Conservation (phyloP, 2,888 invertebrate species). For the Phrixothrix hirtus region DNA sequence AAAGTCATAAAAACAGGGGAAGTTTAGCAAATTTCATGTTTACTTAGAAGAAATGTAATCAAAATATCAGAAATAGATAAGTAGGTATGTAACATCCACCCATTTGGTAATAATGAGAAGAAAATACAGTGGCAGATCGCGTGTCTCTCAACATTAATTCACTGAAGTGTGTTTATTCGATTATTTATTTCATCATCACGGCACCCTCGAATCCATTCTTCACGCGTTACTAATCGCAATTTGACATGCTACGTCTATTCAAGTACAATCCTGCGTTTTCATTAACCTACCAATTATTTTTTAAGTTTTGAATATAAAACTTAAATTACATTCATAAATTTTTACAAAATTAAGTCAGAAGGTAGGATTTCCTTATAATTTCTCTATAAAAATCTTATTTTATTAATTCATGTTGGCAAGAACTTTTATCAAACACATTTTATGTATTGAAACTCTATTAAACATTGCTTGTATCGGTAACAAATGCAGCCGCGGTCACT, state of each 20-base stretch:
- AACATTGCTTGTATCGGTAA: no score
- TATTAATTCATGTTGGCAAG: no score
- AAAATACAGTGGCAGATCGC: slow-evolving; percentile 47
- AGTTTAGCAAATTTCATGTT: no score
- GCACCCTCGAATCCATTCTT: slow-evolving; percentile 47
- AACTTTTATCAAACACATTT: no score
- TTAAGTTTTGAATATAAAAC: neutral
- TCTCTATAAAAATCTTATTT: no score
- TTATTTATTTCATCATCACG: slow-evolving; percentile 53
- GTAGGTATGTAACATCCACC: slow-evolving; percentile 58
- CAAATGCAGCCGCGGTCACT: no score
- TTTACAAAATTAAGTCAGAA: neutral
- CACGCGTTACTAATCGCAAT: slow-evolving; percentile 55
- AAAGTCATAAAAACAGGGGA: no score
- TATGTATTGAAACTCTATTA: no score
- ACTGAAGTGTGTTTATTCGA: slow-evolving; percentile 54
- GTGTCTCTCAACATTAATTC: slow-evolving; percentile 52
- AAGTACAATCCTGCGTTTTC: slow-evolving; percentile 36
- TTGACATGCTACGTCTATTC: slow-evolving; percentile 54
- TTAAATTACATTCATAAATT: neutral
- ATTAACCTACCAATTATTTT: slow-evolving; percentile 11
- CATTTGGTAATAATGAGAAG: slow-evolving; percentile 60
- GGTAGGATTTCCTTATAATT: no score
- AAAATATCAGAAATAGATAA: slow-evolving; percentile 16
- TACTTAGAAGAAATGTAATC: slow-evolving; percentile 18